Conservation (phyloP, 2,888 invertebrate genomes). For the Pheosia gnoma region DNA sequence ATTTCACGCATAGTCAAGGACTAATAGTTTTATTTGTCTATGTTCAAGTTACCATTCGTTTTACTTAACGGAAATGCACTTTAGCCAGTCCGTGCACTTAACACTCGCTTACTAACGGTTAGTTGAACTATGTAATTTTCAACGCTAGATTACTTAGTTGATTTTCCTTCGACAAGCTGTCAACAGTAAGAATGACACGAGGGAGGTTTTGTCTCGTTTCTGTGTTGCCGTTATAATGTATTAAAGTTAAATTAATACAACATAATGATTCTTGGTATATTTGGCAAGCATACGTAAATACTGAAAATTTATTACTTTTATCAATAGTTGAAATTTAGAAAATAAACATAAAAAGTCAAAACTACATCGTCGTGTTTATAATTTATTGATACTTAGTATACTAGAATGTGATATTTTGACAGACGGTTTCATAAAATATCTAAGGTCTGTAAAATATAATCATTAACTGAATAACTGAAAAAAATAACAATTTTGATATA, state of each 20-base stretch:
- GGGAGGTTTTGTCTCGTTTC: background rate
- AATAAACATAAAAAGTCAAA: background rate
- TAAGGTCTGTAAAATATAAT: background rate
- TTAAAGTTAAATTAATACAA: background rate
- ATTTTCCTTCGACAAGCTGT: background rate
- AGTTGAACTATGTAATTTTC: constrained; percentile 5
- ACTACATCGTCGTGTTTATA: background rate
- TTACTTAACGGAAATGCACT: constrained; percentile 16
- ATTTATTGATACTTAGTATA: background rate
- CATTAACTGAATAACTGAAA: background rate
- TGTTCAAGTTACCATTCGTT: constrained; percentile 13
- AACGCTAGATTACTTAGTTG: constrained; percentile 1
- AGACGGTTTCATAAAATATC: background rate
- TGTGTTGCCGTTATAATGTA: background rate
- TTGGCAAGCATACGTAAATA: no score
- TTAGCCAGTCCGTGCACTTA: constrained; percentile 14
- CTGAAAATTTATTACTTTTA: background rate
- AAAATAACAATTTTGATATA: no score
- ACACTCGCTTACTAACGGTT: constrained; percentile 21
- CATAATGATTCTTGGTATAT: background rate
- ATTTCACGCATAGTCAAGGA: constrained; percentile 1
- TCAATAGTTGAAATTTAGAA: background rate
- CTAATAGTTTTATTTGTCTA: constrained; percentile 4
- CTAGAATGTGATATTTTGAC: background rate
- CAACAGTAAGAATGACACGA: background rate